Conservation (phyloP, 2,888 invertebrate species). For the Plebejus anna region DNA sequence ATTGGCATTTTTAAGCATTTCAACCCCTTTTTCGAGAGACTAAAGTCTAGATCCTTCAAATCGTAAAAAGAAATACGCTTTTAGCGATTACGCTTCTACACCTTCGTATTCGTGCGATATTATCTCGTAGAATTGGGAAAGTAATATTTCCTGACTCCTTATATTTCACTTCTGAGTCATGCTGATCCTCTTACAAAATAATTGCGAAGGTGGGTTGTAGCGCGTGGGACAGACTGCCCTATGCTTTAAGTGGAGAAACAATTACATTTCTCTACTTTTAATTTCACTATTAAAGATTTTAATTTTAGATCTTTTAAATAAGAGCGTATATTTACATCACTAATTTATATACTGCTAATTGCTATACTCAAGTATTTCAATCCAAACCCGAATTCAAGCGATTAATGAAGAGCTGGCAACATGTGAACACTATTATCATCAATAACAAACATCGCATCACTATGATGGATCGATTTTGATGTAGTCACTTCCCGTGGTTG, state of each 20-base stretch:
- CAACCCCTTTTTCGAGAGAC: neutral
- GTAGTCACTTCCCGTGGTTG: constrained; percentile 55
- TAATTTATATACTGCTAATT: neutral
- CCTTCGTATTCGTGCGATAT: neutral
- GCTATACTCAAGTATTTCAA: neutral
- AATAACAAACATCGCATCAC: constrained; percentile 11
- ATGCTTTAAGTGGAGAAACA: neutral
- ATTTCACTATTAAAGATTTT: neutral
- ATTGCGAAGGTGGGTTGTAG: constrained; percentile 18
- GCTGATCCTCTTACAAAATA: constrained; percentile 10
- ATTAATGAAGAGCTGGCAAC: neutral
- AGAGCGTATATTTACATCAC: too few relatives aligned
- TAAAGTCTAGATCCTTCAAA: neutral
- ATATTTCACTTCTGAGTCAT: constrained; percentile 19
- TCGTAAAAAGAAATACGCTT: neutral
- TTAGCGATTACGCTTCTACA: neutral
- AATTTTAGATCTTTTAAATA: neutral
- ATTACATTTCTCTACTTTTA: neutral
- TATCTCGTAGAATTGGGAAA: constrained; percentile 3
- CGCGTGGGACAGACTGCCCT: constrained; percentile 12
- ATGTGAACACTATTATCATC: constrained; percentile 1
- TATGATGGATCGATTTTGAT: constrained; percentile 27
- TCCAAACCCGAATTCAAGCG: neutral
- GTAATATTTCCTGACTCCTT: neutral
- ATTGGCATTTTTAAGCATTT: neutral